Conservation (phyloP, 2,797 vertebrate genomes). For the Lophius americanus region DNA sequence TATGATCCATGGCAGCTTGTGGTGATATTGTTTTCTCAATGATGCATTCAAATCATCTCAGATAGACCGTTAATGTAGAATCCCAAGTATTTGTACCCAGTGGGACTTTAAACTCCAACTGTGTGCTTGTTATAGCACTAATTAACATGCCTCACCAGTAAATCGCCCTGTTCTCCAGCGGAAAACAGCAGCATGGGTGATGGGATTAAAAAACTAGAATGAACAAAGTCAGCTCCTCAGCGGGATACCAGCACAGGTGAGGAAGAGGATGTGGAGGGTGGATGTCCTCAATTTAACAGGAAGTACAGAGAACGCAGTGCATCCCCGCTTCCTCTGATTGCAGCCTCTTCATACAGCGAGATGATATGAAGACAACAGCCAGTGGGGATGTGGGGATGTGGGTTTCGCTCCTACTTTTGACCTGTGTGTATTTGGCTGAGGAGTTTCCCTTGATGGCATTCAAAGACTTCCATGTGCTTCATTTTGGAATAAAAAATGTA, state of each 20-base stretch:
- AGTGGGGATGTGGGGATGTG: slow-evolving; percentile 6
- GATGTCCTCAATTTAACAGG: slow-evolving; percentile 48
- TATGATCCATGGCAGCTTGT: slow-evolving; percentile 16
- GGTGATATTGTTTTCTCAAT: slow-evolving; percentile 9
- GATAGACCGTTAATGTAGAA: slow-evolving; percentile 31
- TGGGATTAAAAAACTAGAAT: slow-evolving; percentile 29
- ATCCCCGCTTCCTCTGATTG: slow-evolving; percentile 34
- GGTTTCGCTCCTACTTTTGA: slow-evolving; percentile 22
- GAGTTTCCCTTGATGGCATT: slow-evolving; percentile 66
- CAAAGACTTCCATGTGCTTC: slow-evolving; percentile 55
- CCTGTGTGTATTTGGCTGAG: slow-evolving; percentile 31
- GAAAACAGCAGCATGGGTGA: slow-evolving; percentile 47
- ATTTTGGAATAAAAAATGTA: slow-evolving; percentile 54
- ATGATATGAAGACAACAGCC: slow-evolving; percentile 27
- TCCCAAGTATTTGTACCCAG: slow-evolving; percentile 43
- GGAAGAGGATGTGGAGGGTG: slow-evolving; percentile 42
- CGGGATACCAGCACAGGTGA: slow-evolving; percentile 35
- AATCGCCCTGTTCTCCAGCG: slow-evolving; percentile 60
- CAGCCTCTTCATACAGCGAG: slow-evolving; percentile 32
- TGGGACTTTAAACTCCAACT: slow-evolving; percentile 37
- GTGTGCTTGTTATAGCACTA: slow-evolving; percentile 53
- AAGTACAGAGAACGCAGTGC: slow-evolving; percentile 51
- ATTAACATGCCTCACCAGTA: slow-evolving; percentile 66
- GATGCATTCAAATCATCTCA: slow-evolving; percentile 13
- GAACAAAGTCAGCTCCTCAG: slow-evolving; percentile 55